Evolutionary conservation across 2,797 vertebrate genomes (phyloP), one percentile per base, ranked within the genome.

Genomic region (Orestias chungarensis): DNA sequence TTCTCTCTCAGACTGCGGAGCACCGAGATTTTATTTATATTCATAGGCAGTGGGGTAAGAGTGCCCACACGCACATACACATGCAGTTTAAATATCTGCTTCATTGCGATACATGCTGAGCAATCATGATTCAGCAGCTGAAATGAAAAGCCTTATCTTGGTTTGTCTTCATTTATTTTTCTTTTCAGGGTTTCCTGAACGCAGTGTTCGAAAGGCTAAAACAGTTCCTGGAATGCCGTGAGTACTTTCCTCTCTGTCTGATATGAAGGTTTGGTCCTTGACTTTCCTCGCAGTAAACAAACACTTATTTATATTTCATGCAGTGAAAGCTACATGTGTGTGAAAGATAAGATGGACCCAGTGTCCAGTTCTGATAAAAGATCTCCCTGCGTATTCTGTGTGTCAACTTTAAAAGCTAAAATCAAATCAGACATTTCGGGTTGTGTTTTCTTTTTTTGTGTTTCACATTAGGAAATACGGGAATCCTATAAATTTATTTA

Each of bases 151-250:
- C 85, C 44, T 75, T 74, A 68, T 81, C 68, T 86, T 74, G 81
- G 65, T 78, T 70, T 83, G 76, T 86, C 70, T 72, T 79, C 75
- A 64, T 85, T 50, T 89, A 18, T 86, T 55, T 86, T 55, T 83
- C 83, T 94, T 94, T 87, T 86, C 87, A 99, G 97, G 95, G 94
- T 65, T 99, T 99, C 92, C 95, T 99, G 81, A 95, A 96, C 89
- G 95, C 96, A 0, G 92, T 97, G 72, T 99, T 99, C 94, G 97
- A 97, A 83, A 95, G 97, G 57, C 90, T 99, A 62, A 96, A 96
- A 86, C 97, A 98, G 85, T 99, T 98, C 94, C 89, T 99, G 88
- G 96, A 97, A 81, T 98, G 97, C 84, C 96, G 97, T 99, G 93
- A 98, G 97, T 99, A 85, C 78, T 68, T 64, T 35, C 86, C 29